Conservation (phyloP, 2,888 invertebrate genomes). For the Lycia hirtaria region DNA sequence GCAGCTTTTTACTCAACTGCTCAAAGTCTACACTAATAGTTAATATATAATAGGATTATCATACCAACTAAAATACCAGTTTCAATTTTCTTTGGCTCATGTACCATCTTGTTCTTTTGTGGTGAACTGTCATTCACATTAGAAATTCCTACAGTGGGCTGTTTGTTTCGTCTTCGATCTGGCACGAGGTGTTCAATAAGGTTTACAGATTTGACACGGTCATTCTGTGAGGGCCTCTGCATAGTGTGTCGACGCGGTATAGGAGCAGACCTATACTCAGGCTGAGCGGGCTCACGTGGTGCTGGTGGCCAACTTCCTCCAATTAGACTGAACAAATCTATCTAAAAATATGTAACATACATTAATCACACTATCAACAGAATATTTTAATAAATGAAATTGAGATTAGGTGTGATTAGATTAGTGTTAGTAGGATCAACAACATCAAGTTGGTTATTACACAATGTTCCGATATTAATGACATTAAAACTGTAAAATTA, state of each 20-base stretch:
- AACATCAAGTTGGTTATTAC: not conserved
- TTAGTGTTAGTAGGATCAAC: not conserved
- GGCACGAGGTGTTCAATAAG: constrained; percentile 84
- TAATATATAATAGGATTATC: constrained; percentile 34
- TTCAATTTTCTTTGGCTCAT: constrained; percentile 78
- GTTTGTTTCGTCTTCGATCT: constrained; percentile 66
- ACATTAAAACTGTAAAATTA: not conserved
- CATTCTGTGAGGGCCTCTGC: constrained; percentile 70
- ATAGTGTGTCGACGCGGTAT: constrained; percentile 63
- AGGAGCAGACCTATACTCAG: constrained; percentile 70
- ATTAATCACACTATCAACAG: too few species aligned
- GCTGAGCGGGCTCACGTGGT: constrained; percentile 62
- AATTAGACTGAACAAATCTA: constrained; percentile 76
- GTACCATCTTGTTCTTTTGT: constrained; percentile 68
- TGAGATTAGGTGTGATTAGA: too few species aligned
- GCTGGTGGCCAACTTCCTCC: constrained; percentile 82
- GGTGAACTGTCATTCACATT: constrained; percentile 45
- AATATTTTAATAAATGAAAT: too few species aligned
- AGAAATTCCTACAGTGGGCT: constrained; percentile 41
- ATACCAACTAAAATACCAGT: constrained; percentile 78
- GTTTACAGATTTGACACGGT: constrained; percentile 86
- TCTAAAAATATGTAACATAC: constrained; percentile 53
- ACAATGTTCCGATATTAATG: not conserved
- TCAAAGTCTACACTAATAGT: too few species aligned
- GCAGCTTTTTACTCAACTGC: not conserved